Evolutionary conservation across 1,140 invertebrate genomes (phyloP).

Genomic region (Drosophila tristis): DNA sequence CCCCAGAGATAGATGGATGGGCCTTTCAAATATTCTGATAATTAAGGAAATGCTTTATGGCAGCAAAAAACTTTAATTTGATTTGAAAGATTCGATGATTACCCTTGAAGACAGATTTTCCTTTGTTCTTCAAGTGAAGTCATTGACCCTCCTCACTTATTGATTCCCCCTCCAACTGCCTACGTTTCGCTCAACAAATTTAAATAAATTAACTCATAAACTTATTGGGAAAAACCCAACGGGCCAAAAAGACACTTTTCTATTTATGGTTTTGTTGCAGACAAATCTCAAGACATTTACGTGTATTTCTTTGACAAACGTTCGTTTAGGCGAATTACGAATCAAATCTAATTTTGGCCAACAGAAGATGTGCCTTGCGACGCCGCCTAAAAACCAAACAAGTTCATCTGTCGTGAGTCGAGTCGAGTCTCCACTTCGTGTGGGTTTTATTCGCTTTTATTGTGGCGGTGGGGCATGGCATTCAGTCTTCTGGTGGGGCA

Average conservation of each 20-base stretch:
- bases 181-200: constrained; percentile 13
- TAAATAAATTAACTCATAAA: constrained; percentile 26
- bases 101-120: constrained; percentile 1
- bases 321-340: constrained; percentile 54
- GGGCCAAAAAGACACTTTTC: constrained; percentile 30
- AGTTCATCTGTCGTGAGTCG: constrained; percentile 29
- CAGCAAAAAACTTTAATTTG: constrained; percentile 7
- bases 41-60: constrained; percentile 39
- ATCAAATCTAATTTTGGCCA: constrained; percentile 76
- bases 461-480: constrained; percentile 15
- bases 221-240: constrained; percentile 48
- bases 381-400: constrained; percentile 35
- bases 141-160: constrained; percentile 33
- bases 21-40: constrained; percentile 31
- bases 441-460: constrained; percentile 42
- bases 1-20: constrained; percentile 52
- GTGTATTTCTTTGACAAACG: constrained; percentile 59
- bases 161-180: constrained; percentile 15
- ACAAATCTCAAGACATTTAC: constrained; percentile 8
- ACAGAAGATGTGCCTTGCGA: constrained; percentile 8
- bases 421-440: constrained; percentile 6
- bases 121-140: constrained; percentile 9
- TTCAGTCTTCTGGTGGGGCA: constrained; percentile 20
- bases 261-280: constrained; percentile 49
- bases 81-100: constrained; percentile 3